Conservation (phyloP, 2,888 invertebrate species). For the Amphiduros pacificus region DNA sequence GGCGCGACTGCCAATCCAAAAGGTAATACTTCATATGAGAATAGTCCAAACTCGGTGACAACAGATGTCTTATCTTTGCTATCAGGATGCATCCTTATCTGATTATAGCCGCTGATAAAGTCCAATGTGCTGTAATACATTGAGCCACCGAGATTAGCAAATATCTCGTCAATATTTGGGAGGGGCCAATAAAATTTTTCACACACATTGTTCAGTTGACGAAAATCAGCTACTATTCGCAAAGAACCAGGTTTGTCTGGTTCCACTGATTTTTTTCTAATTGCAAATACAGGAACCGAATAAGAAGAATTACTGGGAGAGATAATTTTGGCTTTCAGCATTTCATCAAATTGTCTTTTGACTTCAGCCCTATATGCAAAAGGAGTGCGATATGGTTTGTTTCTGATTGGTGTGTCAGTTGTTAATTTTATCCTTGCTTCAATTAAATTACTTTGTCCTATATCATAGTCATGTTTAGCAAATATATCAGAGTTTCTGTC, state of each 20-base stretch:
- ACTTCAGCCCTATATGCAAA: background rate
- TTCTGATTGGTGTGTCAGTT: background rate
- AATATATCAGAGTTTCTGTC: no score
- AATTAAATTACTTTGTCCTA: background rate
- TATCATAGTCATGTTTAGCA: no score
- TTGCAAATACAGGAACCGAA: background rate
- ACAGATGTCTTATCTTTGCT: background rate
- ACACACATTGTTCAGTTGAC: background rate
- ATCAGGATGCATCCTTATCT: background rate
- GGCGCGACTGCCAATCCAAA: background rate
- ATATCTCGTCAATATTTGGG: background rate
- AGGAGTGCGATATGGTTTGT: background rate
- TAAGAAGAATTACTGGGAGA: background rate
- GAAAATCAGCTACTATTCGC: background rate
- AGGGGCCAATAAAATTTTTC: background rate
- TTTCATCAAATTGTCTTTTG: background rate
- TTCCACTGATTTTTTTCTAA: background rate
- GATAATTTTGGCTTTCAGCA: background rate
- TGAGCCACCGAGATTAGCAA: background rate
- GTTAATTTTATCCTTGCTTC: background rate
- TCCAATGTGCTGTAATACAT: background rate
- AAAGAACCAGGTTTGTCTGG: no score
- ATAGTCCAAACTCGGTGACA: background rate
- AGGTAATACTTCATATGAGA: background rate
- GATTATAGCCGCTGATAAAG: background rate